Evolutionary conservation across 2,888 invertebrate genomes (phyloP).

Genomic region (Melieria picta): DNA sequence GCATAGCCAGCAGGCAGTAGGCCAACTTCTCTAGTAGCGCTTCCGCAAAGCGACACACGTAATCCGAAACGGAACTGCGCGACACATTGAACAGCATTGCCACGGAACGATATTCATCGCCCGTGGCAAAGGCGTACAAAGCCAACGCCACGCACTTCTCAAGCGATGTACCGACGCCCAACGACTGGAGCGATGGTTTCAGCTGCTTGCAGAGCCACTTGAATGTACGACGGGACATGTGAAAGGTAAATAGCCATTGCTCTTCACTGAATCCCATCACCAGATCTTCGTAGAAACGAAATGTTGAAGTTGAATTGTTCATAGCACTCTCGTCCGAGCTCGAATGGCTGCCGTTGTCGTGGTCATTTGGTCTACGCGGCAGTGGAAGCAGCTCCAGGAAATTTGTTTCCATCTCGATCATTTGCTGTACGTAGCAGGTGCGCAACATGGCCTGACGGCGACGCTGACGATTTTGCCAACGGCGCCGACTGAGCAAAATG

Average conservation of each 20-base stretch:
- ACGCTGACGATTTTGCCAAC: conserved; percentile 50
- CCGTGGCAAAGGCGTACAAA: conserved; percentile 58
- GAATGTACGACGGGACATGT: conserved; percentile 56
- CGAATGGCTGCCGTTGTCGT: not conserved
- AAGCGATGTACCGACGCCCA: conserved; percentile 43
- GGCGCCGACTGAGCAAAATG: conserved; percentile 55
- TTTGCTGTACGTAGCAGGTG: conserved; percentile 55
- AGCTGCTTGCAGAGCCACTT: conserved; percentile 53
- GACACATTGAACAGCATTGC: conserved; percentile 56
- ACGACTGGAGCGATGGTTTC: conserved; percentile 43
- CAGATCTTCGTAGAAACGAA: conserved; percentile 47
- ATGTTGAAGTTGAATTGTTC: conserved; percentile 1
- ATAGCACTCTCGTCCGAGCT: not conserved
- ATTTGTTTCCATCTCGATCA: conserved; percentile 56
- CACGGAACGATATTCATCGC: conserved; percentile 55
- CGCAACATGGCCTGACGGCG: conserved; percentile 52
- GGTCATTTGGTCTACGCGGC: not conserved
- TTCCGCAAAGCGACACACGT: conserved; percentile 58
- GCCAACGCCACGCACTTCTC: conserved; percentile 60
- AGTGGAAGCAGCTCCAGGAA: conserved; percentile 54
- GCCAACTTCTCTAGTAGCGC: conserved; percentile 54
- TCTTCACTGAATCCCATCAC: conserved; percentile 47
- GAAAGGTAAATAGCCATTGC: conserved; percentile 58
- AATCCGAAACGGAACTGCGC: conserved; percentile 53
- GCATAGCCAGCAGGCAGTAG: conserved; percentile 51